Evolutionary conservation across 1,140 invertebrate genomes (phyloP).

Genomic region (Globodera ellingtonae): DNA sequence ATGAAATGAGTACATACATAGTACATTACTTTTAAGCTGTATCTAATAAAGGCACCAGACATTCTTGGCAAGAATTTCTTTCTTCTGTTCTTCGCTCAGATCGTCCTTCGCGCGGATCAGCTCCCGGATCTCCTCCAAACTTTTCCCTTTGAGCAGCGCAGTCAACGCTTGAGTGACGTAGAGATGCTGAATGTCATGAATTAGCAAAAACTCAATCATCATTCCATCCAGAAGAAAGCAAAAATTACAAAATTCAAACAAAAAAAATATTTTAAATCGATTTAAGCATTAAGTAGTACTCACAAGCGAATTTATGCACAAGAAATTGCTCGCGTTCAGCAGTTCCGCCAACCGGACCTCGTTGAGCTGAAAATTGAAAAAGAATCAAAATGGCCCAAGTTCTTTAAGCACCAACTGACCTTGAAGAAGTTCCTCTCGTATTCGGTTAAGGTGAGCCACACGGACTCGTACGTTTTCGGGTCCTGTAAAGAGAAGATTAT

Average conservation of each 20-base stretch:
- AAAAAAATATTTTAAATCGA: background rate
- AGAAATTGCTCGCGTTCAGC: background rate
- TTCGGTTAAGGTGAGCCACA: constrained; percentile 30
- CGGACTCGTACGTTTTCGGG: constrained; percentile 18
- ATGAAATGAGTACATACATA: too few species aligned
- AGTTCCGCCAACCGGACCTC: constrained; percentile 8
- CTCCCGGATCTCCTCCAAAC: constrained; percentile 29
- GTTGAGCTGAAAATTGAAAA: background rate
- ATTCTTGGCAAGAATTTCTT: constrained; percentile 29
- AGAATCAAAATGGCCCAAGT: background rate
- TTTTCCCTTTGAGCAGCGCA: constrained; percentile 13
- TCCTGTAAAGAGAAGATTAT: constrained; percentile 8
- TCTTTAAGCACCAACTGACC: background rate
- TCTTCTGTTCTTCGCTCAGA: constrained; percentile 42
- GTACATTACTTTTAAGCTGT: too few species aligned
- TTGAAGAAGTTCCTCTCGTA: constrained; percentile 33
- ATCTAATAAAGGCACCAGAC: constrained; percentile 24
- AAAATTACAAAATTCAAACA: background rate
- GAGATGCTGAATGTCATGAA: constrained; percentile 18
- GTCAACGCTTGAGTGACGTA: constrained; percentile 26
- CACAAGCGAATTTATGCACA: background rate
- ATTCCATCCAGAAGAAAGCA: constrained; percentile 16
- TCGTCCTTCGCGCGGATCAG: constrained; percentile 22
- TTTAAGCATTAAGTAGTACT: background rate
- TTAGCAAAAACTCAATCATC: too few species aligned